phyloP scores from a whole-genome alignment of 2,888 invertebrate species.

The Parnassius orleans region DNA sequence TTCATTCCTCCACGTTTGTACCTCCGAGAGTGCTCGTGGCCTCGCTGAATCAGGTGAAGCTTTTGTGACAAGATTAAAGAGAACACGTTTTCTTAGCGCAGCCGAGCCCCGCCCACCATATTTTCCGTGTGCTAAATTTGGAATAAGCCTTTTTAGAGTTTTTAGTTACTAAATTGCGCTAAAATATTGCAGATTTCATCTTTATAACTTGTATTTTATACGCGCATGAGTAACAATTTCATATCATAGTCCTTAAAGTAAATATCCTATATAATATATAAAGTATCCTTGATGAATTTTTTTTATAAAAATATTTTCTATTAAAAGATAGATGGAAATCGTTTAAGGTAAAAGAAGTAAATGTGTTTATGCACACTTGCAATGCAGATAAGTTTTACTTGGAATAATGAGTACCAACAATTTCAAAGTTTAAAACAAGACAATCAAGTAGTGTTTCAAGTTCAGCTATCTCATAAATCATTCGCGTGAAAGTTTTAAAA shows the following conservation, averaged over 20 bases:
- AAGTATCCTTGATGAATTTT: too few species aligned
- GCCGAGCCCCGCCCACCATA: constrained; percentile 36
- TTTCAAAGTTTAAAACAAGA: constrained; percentile 21
- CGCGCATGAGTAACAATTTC: too few species aligned
- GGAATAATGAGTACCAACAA: constrained; percentile 24
- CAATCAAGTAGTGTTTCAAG: constrained; percentile 22
- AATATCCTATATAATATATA: too few species aligned
- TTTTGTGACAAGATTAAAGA: constrained; percentile 80
- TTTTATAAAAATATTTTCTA: too few species aligned
- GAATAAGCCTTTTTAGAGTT: constrained; percentile 60
- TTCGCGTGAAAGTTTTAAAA: constrained; percentile 25
- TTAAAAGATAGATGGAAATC: too few species aligned
- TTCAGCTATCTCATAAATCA: constrained; percentile 26
- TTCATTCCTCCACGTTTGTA: constrained; percentile 74
- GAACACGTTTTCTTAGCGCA: constrained; percentile 68
- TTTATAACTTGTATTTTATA: background rate
- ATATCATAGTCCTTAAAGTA: too few species aligned
- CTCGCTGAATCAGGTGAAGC: constrained; percentile 76
- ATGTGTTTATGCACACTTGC: constrained; percentile 1
- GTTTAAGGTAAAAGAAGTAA: too few species aligned
- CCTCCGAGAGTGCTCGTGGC: constrained; percentile 67
- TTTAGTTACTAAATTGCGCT: constrained; percentile 37
- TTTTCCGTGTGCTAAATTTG: constrained; percentile 67
- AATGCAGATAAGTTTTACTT: constrained; percentile 25
- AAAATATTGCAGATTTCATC: constrained; percentile 19